These are phyloP conservation scores for Tapera naevia DNA, from an alignment of 2,797 vertebrate species.

Conservation along the genomic window DNA sequence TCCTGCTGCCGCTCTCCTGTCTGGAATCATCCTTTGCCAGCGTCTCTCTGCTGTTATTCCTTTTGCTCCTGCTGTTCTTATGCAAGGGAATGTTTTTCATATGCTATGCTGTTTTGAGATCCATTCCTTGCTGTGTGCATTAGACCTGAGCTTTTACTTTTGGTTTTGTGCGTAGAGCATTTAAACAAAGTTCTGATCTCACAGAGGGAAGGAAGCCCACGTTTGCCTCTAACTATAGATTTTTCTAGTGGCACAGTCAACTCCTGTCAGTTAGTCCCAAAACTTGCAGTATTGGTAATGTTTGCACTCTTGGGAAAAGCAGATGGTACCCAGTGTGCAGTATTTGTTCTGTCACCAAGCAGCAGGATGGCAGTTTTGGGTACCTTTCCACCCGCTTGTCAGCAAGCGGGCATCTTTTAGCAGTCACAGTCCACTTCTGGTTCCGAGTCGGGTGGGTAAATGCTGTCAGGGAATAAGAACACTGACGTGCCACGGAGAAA, in stretches of 20 bases:
- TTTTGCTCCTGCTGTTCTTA: neutral
- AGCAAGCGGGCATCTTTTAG: rapidly evolving
- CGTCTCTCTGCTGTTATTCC: neutral
- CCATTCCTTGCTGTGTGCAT: rapidly evolving
- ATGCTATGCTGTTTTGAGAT: neutral
- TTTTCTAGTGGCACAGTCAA: neutral
- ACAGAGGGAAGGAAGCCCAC: neutral
- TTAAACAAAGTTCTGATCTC: neutral
- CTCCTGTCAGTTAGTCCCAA: neutral
- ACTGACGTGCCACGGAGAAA: neutral
- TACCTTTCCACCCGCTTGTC: neutral
- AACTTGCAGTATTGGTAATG: neutral
- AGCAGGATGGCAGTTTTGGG: neutral
- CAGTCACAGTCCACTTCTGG: rapidly evolving
- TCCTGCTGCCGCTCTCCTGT: neutral
- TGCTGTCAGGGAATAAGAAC: neutral
- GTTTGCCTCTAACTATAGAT: neutral
- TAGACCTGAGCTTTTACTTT: neutral
- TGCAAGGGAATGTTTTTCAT: rapidly evolving
- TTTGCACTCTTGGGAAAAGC: neutral
- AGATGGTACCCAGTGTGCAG: rapidly evolving
- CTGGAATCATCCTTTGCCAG: neutral
- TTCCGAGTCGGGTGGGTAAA: neutral
- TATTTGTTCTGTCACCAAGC: neutral
- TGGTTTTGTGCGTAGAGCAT: neutral